These are phyloP conservation scores for Distichodus sexfasciatus DNA, from an alignment of 2,797 vertebrate species.

Conservation along the genomic window DNA sequence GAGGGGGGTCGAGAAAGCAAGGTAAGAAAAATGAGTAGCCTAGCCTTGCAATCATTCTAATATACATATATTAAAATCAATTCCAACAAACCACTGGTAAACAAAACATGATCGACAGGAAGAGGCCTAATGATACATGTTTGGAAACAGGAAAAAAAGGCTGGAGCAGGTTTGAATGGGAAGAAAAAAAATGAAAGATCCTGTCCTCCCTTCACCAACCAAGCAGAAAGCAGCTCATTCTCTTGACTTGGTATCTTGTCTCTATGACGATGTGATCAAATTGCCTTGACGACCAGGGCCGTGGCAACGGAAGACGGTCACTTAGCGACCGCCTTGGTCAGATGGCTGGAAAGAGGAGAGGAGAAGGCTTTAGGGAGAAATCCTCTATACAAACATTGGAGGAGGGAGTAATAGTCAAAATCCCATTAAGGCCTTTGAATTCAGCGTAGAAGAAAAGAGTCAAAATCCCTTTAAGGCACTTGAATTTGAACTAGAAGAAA, in stretches of 20 bases:
- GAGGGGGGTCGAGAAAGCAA: constrained; percentile 23
- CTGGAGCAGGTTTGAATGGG: neutral
- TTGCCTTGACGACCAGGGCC: constrained; percentile 48
- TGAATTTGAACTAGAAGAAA: too few species aligned
- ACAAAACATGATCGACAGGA: neutral
- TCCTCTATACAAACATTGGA: too few species aligned
- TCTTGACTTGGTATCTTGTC: constrained; percentile 14
- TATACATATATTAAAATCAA: too few species aligned
- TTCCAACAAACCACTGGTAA: too few species aligned
- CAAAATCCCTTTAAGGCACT: too few species aligned
- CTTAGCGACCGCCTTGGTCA: constrained; percentile 59
- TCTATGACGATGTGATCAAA: constrained; percentile 40
- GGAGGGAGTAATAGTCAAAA: too few species aligned
- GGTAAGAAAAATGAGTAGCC: constrained; percentile 34
- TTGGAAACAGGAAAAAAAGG: too few species aligned
- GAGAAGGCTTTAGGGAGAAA: too few species aligned
- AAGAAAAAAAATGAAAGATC: neutral
- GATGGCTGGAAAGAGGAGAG: too few species aligned
- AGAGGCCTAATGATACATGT: neutral
- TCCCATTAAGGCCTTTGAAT: too few species aligned
- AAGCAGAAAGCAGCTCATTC: neutral
- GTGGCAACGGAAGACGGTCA: constrained; percentile 54
- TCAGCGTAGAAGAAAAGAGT: too few species aligned
- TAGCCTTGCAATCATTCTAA: too few species aligned
- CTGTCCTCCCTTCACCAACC: neutral